Evolutionary conservation across 2,888 invertebrate genomes (phyloP), one percentile per base, ranked within the genome.

Genomic region (Andrena chrysosceles): DNA sequence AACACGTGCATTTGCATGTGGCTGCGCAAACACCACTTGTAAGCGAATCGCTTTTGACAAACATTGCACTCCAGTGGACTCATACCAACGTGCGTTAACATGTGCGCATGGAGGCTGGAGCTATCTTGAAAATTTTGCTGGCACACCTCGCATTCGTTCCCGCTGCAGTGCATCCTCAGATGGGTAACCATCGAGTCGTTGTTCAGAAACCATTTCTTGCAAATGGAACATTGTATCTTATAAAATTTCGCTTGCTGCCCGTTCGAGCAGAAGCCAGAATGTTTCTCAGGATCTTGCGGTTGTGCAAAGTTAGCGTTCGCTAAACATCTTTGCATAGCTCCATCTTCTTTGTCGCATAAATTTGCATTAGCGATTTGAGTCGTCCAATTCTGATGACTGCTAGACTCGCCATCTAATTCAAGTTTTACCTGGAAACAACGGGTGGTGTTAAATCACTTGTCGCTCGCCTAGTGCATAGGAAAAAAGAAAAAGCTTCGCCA

Each of bases 111-210:
- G 31, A 93, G 63, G 70, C 89, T 91, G n/a, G 89, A 73, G 74
- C 87, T 91, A 66, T 93, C 91, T 2, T 88, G 81, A 73, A 93
- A 93, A 73, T 62, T 91, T 76, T 93, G 91, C 48, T 93, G 91
- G 49, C 93, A 93, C 29, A 93, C 90, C 81, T 93, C 92, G 54
- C 93, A 93, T 68, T 91, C 91, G 68, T 89, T 91, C 7, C 90
- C 91, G 16, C 85, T 91, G 72, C 93, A 93, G 76, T 93, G 93
- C 64, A 90, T 91, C 60, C 91, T 89, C 62, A 93, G 76, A 77
- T 93, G 93, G 1, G 92, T 92, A 49, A 93, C 91, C 93, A 93
- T 93, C 13, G 93, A 93, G 72, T 93, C 93, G 83, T 93, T 93
- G 79, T 93, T 93, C 5, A 93, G 81, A 77, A 93, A 93, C 93